A percentile compares a stretch with the other conserved stretches of the same genome.
phyloP scores from a whole-genome alignment of 1,140 invertebrate genomes.

The Aricia agestis region DNA sequence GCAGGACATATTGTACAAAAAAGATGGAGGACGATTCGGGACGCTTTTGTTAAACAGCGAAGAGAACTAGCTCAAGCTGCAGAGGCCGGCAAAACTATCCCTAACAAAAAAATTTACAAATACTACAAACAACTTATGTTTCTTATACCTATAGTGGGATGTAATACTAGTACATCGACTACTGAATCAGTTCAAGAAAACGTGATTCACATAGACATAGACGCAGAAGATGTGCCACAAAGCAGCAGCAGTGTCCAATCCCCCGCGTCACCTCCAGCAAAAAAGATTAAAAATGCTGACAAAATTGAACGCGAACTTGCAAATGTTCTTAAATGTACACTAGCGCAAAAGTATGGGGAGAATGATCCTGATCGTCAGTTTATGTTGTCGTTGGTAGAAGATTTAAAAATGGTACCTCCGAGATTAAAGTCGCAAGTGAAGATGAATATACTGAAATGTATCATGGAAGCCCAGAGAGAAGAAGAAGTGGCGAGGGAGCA shows the following conservation, averaged over 20 bases:
- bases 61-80: background rate
- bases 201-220: background rate
- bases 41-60: slow-evolving; percentile 12
- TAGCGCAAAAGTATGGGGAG: background rate
- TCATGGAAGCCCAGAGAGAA: background rate
- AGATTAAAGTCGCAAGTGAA: background rate
- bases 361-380: slow-evolving; percentile 11
- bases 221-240: background rate
- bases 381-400: slow-evolving; percentile 11
- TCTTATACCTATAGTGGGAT: slow-evolving; percentile 2
- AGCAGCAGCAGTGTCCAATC: background rate
- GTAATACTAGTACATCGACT: background rate
- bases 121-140: slow-evolving; percentile 18
- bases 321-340: slow-evolving; percentile 11
- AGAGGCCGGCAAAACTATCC: background rate
- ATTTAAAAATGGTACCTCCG: slow-evolving; percentile 1
- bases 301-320: background rate
- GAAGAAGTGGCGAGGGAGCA: background rate
- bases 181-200: too few species aligned
- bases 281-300: background rate
- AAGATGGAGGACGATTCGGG: slow-evolving; percentile 13
- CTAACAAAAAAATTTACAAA: slow-evolving; percentile 7
- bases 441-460: background rate
- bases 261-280: background rate
- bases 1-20: slow-evolving; percentile 14